Evolutionary conservation across 2,113 vertebrate species (phyloP).

Genomic region (Chamaea fasciata): DNA sequence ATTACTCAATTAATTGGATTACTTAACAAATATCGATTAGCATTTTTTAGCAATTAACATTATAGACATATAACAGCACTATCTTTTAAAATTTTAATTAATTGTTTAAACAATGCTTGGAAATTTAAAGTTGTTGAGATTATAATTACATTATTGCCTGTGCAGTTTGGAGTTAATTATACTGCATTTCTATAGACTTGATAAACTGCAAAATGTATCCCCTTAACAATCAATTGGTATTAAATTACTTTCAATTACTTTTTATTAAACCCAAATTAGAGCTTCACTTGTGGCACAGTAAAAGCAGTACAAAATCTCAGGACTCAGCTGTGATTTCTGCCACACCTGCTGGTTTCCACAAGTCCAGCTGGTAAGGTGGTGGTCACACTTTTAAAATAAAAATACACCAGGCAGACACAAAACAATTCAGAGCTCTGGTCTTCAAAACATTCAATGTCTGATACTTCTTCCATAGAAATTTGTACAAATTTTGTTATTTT

Average conservation of each 20-base stretch:
- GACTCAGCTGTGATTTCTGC: constrained; percentile 12
- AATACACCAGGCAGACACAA: not conserved
- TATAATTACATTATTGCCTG: constrained; percentile 70
- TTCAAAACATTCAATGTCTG: not conserved
- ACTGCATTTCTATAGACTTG: constrained; percentile 65
- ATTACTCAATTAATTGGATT: constrained; percentile 43
- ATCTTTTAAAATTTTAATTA: constrained; percentile 72
- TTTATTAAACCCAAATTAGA: constrained; percentile 73
- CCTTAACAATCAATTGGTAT: constrained; percentile 71
- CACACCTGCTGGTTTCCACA: constrained; percentile 1
- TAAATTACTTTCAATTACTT: constrained; percentile 73
- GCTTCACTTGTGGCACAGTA: constrained; percentile 49
- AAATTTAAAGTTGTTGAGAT: constrained; percentile 67
- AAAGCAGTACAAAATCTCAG: constrained; percentile 11
- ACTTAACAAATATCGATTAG: constrained; percentile 54
- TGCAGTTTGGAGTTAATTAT: constrained; percentile 72
- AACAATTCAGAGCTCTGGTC: not conserved
- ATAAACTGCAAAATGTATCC: constrained; percentile 69
- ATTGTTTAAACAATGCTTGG: constrained; percentile 67
- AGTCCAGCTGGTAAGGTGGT: constrained; percentile 37
- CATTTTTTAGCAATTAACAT: constrained; percentile 42
- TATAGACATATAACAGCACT: constrained; percentile 55
- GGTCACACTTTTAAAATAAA: constrained; percentile 13
- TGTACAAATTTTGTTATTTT: not conserved
- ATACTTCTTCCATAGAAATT: accelerated